Evolutionary conservation across 2,113 vertebrate genomes (phyloP), one percentile per base, ranked within the genome.

Genomic region (Oreocharis arfaki): DNA sequence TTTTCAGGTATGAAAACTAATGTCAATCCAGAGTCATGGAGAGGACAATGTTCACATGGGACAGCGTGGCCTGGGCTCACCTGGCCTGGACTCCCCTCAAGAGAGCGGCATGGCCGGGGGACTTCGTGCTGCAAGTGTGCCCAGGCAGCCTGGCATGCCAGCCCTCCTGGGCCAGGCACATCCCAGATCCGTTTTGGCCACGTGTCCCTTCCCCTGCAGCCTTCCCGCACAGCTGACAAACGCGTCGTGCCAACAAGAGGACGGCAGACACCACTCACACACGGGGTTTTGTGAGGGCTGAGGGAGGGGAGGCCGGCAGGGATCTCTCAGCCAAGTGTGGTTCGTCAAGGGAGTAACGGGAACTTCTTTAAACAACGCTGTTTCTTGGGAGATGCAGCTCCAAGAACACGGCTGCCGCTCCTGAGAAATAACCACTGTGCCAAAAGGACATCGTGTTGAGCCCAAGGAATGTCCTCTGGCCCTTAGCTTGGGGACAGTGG

Each of bases 141-240:
- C 4, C 73, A 83, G 92, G 91, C 74, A 64, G 20, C 63, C 68
- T 65, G 63, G 63, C 23, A 22, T 23, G 86, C 56, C 76, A 91
- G 67, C 35, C 23, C 65, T 92, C 78, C 81, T 46, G 68, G 87
- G 94, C 56, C 93, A 75, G 77, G 42, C 81, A 81, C n/a, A 67
- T 85, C 59, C 69, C 30, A 80, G 70, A 65, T 69, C 59, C 27
- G 1, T 63, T 91, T 37, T 75, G 73, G 74, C 94, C 81, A 49
- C 1, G 4, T 27, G 37, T 86, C 56, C 92, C 94, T 97, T 94
- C 75, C 70, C 88, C 77, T 84, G 56, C 92, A 76, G 90, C 88
- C 93, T 95, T 97, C 94, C 95, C 83, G 82, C 64, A 39, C 50
- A 75, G 93, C 96, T 96, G 97, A 96, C 94, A 95, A 95, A 95